A percentile compares a stretch with the other conserved stretches of the same genome.
phyloP scores from a whole-genome alignment of 2,797 vertebrate species.

The Amblyopsis hoosieri region DNA sequence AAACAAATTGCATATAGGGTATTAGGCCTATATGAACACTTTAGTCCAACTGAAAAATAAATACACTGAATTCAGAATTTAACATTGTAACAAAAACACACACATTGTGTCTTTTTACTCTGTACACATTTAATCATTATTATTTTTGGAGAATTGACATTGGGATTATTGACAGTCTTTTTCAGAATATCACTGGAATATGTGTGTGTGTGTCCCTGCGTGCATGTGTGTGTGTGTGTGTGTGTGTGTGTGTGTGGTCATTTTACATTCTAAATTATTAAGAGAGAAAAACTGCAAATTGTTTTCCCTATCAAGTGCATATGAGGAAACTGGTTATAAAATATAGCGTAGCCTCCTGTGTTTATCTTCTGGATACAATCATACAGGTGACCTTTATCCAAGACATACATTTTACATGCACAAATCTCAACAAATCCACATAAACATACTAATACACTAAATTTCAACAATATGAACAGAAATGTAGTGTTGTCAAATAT shows the following conservation, averaged over 20 bases:
- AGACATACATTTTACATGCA: too few species aligned
- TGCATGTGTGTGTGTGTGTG: not conserved
- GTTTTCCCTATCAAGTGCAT: not conserved
- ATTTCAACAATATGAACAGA: conserved; percentile 8
- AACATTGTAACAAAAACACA: too few species aligned
- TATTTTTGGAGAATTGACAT: too few species aligned
- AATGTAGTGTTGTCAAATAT: conserved; percentile 13
- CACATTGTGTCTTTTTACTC: too few species aligned
- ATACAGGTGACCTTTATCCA: too few species aligned
- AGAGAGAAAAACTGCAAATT: conserved; percentile 3
- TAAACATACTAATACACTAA: conserved; percentile 2
- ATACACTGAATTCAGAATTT: not conserved
- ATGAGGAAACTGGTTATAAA: not conserved
- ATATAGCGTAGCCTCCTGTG: not conserved
- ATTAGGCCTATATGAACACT: too few species aligned
- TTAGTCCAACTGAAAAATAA: not conserved
- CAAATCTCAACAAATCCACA: not conserved
- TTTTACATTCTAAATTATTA: conserved; percentile 21
- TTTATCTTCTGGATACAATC: too few species aligned
- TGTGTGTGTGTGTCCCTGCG: not conserved
- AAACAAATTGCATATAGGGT: too few species aligned
- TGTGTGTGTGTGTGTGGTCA: too few species aligned
- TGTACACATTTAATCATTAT: too few species aligned
- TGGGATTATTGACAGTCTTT: too few species aligned
- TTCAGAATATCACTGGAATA: too few species aligned